phyloP scores from a whole-genome alignment of 1,140 invertebrate species.

The Tetranychus cinnabarinus region DNA sequence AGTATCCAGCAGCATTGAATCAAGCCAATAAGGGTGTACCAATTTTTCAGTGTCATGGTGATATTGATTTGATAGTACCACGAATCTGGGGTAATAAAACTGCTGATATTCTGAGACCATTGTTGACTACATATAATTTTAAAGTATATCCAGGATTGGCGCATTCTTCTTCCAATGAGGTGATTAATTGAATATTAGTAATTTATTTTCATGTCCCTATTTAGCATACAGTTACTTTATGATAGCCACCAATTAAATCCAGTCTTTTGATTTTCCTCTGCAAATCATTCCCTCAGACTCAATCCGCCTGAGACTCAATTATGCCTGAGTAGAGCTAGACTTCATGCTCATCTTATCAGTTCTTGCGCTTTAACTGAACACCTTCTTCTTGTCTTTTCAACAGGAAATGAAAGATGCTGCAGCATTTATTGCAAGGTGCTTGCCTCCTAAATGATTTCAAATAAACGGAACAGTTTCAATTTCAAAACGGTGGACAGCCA shows the following conservation, averaged over 20 bases:
- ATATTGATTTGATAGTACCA: conserved; percentile 70
- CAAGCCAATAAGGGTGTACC: conserved; percentile 32
- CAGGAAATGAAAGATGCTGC: not conserved
- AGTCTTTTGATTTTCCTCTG: not conserved
- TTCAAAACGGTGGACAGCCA: too few relatives aligned
- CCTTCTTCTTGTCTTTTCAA: not conserved
- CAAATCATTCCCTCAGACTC: not conserved
- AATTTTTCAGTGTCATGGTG: conserved; percentile 80
- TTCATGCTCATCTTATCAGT: too few relatives aligned
- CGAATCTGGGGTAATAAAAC: conserved; percentile 81
- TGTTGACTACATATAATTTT: conserved; percentile 53
- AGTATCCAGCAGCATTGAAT: conserved; percentile 37
- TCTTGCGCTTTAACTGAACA: too few relatives aligned
- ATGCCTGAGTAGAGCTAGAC: too few relatives aligned
- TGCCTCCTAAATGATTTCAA: not conserved
- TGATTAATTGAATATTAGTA: conserved; percentile 17
- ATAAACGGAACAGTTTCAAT: not conserved
- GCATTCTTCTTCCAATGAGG: conserved; percentile 66
- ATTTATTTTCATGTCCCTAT: too few relatives aligned
- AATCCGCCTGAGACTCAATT: not conserved
- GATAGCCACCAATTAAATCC: too few relatives aligned
- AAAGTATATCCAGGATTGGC: conserved; percentile 62
- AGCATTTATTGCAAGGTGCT: not conserved
- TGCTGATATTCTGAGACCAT: conserved; percentile 51
- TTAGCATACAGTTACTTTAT: too few relatives aligned